Percentiles rank a stretch among this genome's conserved stretches.
Conservation (phyloP, 2,888 invertebrate genomes). For the Athalia rosae region DNA sequence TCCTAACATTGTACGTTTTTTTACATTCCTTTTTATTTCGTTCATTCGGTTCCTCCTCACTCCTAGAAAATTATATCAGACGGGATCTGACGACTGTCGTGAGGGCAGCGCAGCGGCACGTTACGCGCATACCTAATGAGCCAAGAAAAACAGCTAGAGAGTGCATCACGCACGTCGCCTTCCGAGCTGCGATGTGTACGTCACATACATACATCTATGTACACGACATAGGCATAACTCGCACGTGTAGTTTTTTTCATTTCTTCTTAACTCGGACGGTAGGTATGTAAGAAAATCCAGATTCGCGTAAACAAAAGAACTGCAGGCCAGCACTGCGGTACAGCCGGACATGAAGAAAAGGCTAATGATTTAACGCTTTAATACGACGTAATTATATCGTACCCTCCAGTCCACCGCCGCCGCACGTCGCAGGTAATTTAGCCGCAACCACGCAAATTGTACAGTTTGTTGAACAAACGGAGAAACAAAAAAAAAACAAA, state of each 20-base stretch:
- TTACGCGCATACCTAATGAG: slow-evolving; percentile 67
- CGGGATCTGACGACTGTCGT: slow-evolving; percentile 56
- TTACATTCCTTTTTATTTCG: too few species aligned
- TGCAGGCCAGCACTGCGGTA: too few species aligned
- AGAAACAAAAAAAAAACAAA: too few species aligned
- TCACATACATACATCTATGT: neutral
- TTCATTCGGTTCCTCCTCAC: slow-evolving; percentile 8
- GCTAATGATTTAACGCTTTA: slow-evolving; percentile 38
- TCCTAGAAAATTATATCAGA: slow-evolving; percentile 66
- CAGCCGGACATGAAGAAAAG: slow-evolving; percentile 57
- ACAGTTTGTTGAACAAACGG: too few species aligned
- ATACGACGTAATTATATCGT: slow-evolving; percentile 24
- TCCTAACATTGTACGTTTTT: too few species aligned
- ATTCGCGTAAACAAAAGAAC: neutral
- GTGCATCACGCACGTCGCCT: neutral
- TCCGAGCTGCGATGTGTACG: neutral
- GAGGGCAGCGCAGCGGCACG: slow-evolving; percentile 58
- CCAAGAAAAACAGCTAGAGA: slow-evolving; percentile 51
- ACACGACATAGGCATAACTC: neutral
- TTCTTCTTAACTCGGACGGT: too few species aligned
- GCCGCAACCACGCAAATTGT: too few species aligned
- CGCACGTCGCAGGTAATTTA: neutral
- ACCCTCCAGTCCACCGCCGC: neutral
- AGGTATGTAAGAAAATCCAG: too few species aligned
- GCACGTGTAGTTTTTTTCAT: too few species aligned